Evolutionary conservation across 2,113 vertebrate genomes (phyloP).

Genomic region (Aleadryas rufinucha): DNA sequence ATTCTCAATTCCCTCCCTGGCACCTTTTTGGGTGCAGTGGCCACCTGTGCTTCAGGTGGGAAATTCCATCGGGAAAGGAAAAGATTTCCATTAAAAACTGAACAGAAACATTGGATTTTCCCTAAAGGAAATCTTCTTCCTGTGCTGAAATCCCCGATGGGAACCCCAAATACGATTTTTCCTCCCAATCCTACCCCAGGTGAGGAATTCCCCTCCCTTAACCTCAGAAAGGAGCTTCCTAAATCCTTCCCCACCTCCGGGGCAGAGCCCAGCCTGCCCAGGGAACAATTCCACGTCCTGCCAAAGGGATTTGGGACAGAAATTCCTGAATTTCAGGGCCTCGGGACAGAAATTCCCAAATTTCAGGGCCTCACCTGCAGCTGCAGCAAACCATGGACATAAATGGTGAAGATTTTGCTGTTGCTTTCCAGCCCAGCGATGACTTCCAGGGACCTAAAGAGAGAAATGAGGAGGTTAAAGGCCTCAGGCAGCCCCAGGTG

Average conservation of each 20-base stretch:
- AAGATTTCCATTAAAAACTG: background rate
- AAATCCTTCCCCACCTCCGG: background rate
- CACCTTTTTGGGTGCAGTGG: background rate
- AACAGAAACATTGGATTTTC: background rate
- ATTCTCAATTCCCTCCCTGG: background rate
- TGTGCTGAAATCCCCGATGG: background rate
- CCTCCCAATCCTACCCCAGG: background rate
- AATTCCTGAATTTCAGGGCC: background rate
- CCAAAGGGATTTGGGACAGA: background rate
- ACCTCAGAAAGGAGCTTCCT: background rate
- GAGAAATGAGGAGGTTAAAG: background rate
- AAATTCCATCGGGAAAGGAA: background rate
- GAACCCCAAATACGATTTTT: background rate
- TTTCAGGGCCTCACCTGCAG: slow-evolving; percentile 82
- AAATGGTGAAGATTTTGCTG: slow-evolving; percentile 88
- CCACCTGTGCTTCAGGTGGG: too few relatives aligned
- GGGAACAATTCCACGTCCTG: background rate
- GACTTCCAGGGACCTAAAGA: slow-evolving; percentile 87
- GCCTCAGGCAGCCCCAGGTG: background rate
- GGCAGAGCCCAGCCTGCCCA: background rate
- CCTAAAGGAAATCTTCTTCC: background rate
- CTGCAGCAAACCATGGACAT: slow-evolving; percentile 88
- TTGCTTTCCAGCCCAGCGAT: slow-evolving; percentile 90
- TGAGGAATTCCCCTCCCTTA: background rate
- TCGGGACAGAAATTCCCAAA: background rate